Base-by-base conservation (phyloP, 2,888 invertebrate genomes). In the Deilephila porcellus region DNA sequence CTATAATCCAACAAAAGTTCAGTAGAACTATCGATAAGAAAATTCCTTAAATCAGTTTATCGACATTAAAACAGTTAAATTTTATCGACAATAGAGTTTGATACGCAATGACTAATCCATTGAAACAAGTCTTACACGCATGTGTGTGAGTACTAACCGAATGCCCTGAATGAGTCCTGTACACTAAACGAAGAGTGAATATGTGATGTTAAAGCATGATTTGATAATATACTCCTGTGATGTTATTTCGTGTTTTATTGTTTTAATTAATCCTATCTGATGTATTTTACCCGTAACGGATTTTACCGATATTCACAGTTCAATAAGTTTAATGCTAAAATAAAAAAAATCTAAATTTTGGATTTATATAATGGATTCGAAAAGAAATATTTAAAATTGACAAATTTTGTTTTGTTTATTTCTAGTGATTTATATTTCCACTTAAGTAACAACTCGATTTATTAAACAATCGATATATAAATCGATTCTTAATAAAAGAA, bases 61-160 rank as follows among this genome's bases (percentile, higher is more conserved):
- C 64, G 64, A 64, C 63, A n/a, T 37, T 63, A 5, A 25, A 62
- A 32, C 17, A n/a, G n/a, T 37, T 45, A 14, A 5, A 67, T 6
- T 52, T 52, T 32, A 32, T 19, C 14, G 37, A 11, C n/a, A 20
- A 45, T 8, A 8, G 4, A 37, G n/a, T 37, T 67, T 67, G 45
- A 4, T 25, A 67, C 25, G 45, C 25, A 45, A 67, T 20, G 6
- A 52, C 52, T 67, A 67, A 67, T 20, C 25, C n/a, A 52, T 45
- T 6, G 20, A 52, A 25, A 37, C 63, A 34, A 63, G 74, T 76
- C 74, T 78, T 83, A 83, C 84, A 85, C 86, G 93, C 93, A 92
- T 90, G 90, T 79, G 85, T 86, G 88, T 91, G 86, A 82, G 60
- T 80, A 88, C 90, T 92, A 92, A 92, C 88, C 17, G 72, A 86